phyloP scores from a whole-genome alignment of 2,113 vertebrate genomes.

The Columba janthina region DNA sequence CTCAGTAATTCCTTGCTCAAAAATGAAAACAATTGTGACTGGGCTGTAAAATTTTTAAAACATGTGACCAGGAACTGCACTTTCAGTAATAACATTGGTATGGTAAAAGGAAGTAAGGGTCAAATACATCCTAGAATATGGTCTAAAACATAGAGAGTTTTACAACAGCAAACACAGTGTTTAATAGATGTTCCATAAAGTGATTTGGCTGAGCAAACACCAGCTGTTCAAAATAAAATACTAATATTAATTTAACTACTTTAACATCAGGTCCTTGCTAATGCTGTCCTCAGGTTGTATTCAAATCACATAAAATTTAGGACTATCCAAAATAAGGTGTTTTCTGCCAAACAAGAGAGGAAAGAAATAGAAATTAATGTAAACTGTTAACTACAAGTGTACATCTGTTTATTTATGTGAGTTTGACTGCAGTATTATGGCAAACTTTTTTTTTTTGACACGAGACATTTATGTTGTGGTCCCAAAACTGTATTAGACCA shows the following conservation, averaged over 20 bases:
- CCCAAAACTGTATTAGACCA: neutral
- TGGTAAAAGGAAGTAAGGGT: neutral
- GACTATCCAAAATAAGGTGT: neutral
- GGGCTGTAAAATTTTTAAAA: neutral
- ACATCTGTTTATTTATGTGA: neutral
- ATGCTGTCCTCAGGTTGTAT: neutral
- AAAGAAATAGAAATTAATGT: neutral
- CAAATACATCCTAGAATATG: neutral
- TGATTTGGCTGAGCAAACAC: neutral
- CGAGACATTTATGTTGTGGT: neutral
- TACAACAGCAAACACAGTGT: neutral
- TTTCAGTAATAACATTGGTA: neutral
- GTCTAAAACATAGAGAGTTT: neutral
- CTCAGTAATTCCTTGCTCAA: neutral
- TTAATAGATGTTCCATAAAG: neutral
- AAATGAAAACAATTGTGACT: neutral
- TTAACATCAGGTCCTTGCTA: neutral
- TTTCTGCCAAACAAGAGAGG: neutral
- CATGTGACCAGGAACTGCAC: neutral
- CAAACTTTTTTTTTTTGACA: neutral
- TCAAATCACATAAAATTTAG: neutral
- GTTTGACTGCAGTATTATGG: neutral
- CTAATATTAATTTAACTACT: neutral
- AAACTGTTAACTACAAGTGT: neutral
- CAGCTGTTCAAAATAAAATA: neutral